Base-by-base conservation (phyloP, 2,888 invertebrate genomes). In the Phania funesta region DNA sequence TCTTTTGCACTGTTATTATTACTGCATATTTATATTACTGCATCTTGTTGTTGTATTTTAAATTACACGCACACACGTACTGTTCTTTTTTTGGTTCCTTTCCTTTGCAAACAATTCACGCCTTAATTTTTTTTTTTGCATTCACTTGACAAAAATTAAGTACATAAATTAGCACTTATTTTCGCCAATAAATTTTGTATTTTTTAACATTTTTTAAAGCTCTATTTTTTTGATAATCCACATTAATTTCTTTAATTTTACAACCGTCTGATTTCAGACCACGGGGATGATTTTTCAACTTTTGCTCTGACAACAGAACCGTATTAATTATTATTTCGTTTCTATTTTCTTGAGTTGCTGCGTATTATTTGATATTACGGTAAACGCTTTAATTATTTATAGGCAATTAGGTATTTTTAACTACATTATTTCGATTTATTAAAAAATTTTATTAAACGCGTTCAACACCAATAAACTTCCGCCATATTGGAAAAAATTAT, bases 101-200 rank as follows among this genome's bases (percentile, higher is more conserved):
- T 80, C 70, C 68, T 77, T 77, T 78, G 68, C 73, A 82, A 77
- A 82, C 73, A 74, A 82, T 82, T 82, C 81, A 82, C 82, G 82
- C 82, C 82, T 82, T 82, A 82, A 78, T 70, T 80, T 73, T 48
- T 50, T 68, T 38, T 50, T 26, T 73, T 44, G 60, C 44, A 48
- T 29, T 60, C 22, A 64, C 20, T 50, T 38, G 16, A 52, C 32
- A 26, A 58, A 50, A 29, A 46, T 38, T 38, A 48, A 65, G 24
- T 18, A 38, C 22, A 20, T 38, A 26, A 8, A 46, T 44, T 22
- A 20, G 35, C 48, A 18, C 60, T 44, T 24, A 48, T 65, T 60
- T 26, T 29, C 50, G 16, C 20, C 20, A 35, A 18, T 38, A 50
- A 38, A 18, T 24, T 35, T 2, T 11, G 7, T 44, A 44, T 18